These are phyloP conservation scores for Brachylomia viminalis DNA, from an alignment of 2,888 invertebrate genomes.

Conservation along the genomic window DNA sequence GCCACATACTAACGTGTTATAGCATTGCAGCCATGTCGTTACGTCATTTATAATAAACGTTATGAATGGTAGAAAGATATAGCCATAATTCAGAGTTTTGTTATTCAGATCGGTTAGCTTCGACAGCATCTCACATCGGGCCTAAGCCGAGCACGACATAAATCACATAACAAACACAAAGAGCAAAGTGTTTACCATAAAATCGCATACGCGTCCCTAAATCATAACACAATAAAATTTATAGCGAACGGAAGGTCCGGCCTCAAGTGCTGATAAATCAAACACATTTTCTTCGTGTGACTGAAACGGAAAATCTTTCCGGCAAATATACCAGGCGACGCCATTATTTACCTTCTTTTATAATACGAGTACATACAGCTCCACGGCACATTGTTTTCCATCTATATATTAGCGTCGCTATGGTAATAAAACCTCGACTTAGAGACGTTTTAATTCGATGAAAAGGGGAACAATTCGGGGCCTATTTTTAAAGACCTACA, in stretches of 20 bases:
- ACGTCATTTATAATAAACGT: conserved; percentile 52
- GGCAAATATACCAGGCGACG: conserved; percentile 83
- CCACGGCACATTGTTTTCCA: conserved; percentile 67
- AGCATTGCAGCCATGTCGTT: conserved; percentile 33
- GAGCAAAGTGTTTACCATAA: conserved; percentile 90
- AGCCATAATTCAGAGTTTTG: conserved; percentile 63
- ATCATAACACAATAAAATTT: conserved; percentile 90
- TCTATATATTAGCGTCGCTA: conserved; percentile 68
- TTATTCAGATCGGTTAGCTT: conserved; percentile 69
- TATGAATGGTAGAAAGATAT: conserved; percentile 43
- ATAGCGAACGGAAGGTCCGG: conserved; percentile 89
- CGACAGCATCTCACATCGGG: conserved; percentile 70
- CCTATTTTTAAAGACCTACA: conserved; percentile 52
- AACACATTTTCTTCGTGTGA: conserved; percentile 89
- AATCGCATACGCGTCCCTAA: conserved; percentile 88
- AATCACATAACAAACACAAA: conserved; percentile 86
- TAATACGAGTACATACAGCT: conserved; percentile 63
- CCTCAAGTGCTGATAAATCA: conserved; percentile 90
- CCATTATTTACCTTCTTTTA: conserved; percentile 76
- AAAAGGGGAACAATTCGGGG: conserved; percentile 29
- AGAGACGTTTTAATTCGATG: conserved; percentile 47
- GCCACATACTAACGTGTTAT: conserved; percentile 47
- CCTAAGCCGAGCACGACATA: conserved; percentile 75
- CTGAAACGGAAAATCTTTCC: conserved; percentile 86
- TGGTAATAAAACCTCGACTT: conserved; percentile 64